These are phyloP conservation scores for Acanthurus leucopareius DNA, from an alignment of 2,797 vertebrate genomes.

Conservation along the genomic window DNA sequence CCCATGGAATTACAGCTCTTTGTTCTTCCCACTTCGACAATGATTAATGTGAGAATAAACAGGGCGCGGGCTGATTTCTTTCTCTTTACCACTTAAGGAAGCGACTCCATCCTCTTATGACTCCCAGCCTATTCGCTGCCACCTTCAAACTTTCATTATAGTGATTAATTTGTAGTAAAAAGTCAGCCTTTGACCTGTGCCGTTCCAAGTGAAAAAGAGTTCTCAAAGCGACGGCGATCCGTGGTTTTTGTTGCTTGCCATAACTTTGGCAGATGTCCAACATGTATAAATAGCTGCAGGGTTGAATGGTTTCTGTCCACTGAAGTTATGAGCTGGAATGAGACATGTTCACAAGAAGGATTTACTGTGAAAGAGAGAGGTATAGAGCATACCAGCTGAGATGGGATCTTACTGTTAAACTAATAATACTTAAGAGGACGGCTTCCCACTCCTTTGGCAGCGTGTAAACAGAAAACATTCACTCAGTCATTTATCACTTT, in stretches of 20 bases:
- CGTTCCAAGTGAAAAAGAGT: conserved; percentile 8
- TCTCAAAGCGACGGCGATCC: conserved; percentile 3
- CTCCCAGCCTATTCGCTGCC: conserved; percentile 10
- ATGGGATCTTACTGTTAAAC: conserved; percentile 19
- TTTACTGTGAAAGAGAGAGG: conserved; percentile 21
- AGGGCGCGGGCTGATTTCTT: conserved; percentile 28
- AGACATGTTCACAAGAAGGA: conserved; percentile 14
- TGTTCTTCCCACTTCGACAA: conserved; percentile 28
- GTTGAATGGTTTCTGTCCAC: conserved; percentile 19
- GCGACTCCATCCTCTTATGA: conserved; percentile 19
- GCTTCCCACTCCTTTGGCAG: conserved; percentile 16
- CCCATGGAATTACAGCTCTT: conserved; percentile 27
- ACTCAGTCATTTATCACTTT: conserved; percentile 27
- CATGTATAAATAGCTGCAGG: conserved; percentile 48
- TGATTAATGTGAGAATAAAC: conserved; percentile 58
- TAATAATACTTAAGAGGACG: not conserved
- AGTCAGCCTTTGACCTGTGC: conserved; percentile 33
- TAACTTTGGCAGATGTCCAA: conserved; percentile 29
- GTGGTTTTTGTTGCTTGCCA: conserved; percentile 34
- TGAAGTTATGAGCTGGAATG: conserved; percentile 6
- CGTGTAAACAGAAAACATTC: conserved; percentile 21
- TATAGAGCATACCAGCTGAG: not conserved
- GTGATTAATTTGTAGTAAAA: conserved; percentile 35
- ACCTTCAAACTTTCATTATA: conserved; percentile 22
- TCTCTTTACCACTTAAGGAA: conserved; percentile 51